Base-by-base conservation (phyloP, 2,113 vertebrate species). In the Mastomys coucha region DNA sequence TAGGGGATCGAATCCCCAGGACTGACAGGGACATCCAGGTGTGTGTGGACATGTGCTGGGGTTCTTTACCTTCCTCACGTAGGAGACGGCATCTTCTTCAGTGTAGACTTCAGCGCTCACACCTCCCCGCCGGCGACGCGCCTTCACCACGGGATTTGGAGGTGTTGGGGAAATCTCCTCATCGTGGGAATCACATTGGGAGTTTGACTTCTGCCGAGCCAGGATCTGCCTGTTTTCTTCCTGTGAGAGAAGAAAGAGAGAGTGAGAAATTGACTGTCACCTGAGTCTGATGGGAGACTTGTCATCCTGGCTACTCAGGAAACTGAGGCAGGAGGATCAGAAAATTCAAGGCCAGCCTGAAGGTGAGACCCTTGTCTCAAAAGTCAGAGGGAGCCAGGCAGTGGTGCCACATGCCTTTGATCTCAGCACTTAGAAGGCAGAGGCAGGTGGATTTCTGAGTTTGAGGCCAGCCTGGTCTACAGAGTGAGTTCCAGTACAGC, bases 91-190 rank as follows among this genome's bases (percentile, higher is more conserved):
- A 36, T 99, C 99, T 73, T 99, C 99, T 96, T 99, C 99, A 0
- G 99, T 99, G 98, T 99, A 99, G 88, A 99, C 99, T 96, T 99
- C 99, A 0, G 99, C 99, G 0, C 99, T 99, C 98, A 99, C 99
- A 0, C 99, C 99, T 0, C 99, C 99, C 10, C 99, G 98, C 95
- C 99, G 98, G 93, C 98, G 98, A 0, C 99, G 99, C 2, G 99
- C 99, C 97, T 99, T 99, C 88, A 99, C 99, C 94, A 99, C 99
- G 0, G 99, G 99, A 97, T 99, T 99, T 1, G 99, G 99, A 0
- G 99, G 99, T 9, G 99, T 99, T 24, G 99, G 99, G 20, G 99
- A 99, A 56, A 99, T 98, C 96, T 99, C 99, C 82, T 99, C 99
- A 0, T 99, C 99, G 0, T 99, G 99, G 5, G 99, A 99, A 93